Evolutionary conservation across 2,113 vertebrate species (phyloP).

Genomic region (Pelecanus crispus): DNA sequence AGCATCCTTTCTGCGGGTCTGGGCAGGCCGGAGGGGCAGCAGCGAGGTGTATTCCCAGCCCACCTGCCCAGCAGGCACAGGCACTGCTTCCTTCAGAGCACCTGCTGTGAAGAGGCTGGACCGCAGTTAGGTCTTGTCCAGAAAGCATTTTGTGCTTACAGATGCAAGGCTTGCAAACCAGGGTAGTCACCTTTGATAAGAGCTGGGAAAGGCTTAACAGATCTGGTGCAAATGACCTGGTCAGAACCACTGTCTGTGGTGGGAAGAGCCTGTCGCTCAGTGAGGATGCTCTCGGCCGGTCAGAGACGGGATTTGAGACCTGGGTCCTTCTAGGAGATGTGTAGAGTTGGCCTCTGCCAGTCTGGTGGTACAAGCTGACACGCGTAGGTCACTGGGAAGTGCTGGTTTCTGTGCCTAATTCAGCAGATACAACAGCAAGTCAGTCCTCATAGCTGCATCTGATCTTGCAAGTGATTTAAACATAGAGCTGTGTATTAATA

Average conservation of each 20-base stretch:
- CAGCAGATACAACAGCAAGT: neutral
- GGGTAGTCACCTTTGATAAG: neutral
- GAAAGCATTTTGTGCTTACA: neutral
- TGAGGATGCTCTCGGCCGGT: neutral
- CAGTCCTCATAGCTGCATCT: neutral
- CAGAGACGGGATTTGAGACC: neutral
- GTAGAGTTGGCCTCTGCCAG: neutral
- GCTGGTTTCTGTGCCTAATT: neutral
- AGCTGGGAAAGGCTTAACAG: neutral
- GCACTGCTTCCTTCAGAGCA: neutral
- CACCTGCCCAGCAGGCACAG: neutral
- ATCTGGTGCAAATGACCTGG: neutral
- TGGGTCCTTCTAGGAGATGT: neutral
- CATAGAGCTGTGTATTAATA: neutral
- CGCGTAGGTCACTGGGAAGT: accelerated
- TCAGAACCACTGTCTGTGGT: neutral
- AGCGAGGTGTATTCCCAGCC: neutral
- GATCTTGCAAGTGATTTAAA: neutral
- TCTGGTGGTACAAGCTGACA: neutral
- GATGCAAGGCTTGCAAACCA: neutral
- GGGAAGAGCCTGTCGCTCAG: neutral
- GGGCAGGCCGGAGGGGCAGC: neutral
- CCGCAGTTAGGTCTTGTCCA: accelerated
- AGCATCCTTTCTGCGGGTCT: neutral
- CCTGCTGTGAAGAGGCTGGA: neutral